phyloP scores from a whole-genome alignment of 2,113 vertebrate genomes.

The Forbesichthys papilliferus region DNA sequence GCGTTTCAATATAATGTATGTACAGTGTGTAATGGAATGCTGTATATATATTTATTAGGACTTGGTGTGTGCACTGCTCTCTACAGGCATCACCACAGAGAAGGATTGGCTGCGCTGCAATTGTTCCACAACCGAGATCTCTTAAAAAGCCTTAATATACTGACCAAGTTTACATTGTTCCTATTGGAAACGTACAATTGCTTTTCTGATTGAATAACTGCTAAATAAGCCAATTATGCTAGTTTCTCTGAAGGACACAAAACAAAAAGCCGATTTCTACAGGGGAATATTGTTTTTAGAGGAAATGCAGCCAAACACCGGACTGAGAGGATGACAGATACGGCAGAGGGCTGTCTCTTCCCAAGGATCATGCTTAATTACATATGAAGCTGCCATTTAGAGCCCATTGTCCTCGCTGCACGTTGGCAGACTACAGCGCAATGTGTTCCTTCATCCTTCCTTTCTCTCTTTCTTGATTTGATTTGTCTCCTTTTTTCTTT shows the following conservation, averaged over 20 bases:
- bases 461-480: slow-evolving; percentile 48
- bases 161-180: not conserved
- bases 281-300: slow-evolving; percentile 13
- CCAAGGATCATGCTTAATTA: slow-evolving; percentile 58
- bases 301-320: slow-evolving; percentile 42
- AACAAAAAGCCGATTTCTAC: slow-evolving; percentile 13
- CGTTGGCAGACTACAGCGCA: slow-evolving; percentile 51
- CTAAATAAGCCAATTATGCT: slow-evolving; percentile 6
- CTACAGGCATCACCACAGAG: too few relatives aligned
- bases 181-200: not conserved
- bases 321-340: slow-evolving; percentile 37
- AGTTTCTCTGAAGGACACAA: slow-evolving; percentile 19
- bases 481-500: slow-evolving; percentile 44
- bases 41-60: too few relatives aligned
- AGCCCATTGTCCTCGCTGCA: slow-evolving; percentile 53
- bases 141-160: too few relatives aligned
- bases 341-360: slow-evolving; percentile 41
- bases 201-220: slow-evolving; percentile 22
- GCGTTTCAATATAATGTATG: too few relatives aligned
- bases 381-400: slow-evolving; percentile 62
- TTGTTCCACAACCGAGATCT: too few relatives aligned
- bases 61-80: too few relatives aligned
- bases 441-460: slow-evolving; percentile 40
- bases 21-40: too few relatives aligned
- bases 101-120: too few relatives aligned